Evolutionary conservation across 2,888 invertebrate genomes (phyloP), one percentile per base, ranked within the genome.

Genomic region (Papilio gigon): DNA sequence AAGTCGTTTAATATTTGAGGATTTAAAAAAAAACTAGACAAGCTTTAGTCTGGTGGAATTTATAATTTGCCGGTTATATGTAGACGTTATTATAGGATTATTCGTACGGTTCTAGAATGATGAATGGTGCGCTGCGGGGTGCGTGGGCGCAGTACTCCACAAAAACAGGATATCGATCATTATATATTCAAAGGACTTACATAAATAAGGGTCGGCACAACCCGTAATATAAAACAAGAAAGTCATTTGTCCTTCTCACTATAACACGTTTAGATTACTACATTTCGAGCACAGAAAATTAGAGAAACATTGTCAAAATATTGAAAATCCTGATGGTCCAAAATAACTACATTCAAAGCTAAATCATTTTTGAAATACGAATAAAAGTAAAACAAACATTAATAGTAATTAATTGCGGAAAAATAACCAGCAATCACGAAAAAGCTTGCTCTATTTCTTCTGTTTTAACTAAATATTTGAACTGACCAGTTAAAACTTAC

Each of bases 171-270:
- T 79, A 78, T 74, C 68, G 74, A 78, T 74, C 74, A 74, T 76
- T 79, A 74, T 79, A 74, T 84, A 84, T 83, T 81, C 80, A 84
- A 83, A 78, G 80, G 78, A 77, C 78, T 78, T 80, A 66, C 65
- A 35, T 50, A 67, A 60, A 61, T 65, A 63, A 59, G 37, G 61
- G 47, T 59, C 33, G 50, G 40, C 14, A n/a, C 12, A n/a, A 33
- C 63, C 25, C 59, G 44, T 14, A 33, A 35, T n/a, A n/a, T 59
- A 59, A 1, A n/a, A 59, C 20, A 12, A 64, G 50, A 30, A 30
- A 42, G 17, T 65, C 37, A 58, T 66, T 70, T 47, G 20, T 59
- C 22, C 35, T 5, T 20, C 12, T 35, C 37, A 35, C 37, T 2
- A 14, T 9, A n/a, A 30, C 30, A 30, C 30, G 53, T 17, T 53